Base-by-base conservation (phyloP, 2,113 vertebrate genomes). In the Petromus typicus region DNA sequence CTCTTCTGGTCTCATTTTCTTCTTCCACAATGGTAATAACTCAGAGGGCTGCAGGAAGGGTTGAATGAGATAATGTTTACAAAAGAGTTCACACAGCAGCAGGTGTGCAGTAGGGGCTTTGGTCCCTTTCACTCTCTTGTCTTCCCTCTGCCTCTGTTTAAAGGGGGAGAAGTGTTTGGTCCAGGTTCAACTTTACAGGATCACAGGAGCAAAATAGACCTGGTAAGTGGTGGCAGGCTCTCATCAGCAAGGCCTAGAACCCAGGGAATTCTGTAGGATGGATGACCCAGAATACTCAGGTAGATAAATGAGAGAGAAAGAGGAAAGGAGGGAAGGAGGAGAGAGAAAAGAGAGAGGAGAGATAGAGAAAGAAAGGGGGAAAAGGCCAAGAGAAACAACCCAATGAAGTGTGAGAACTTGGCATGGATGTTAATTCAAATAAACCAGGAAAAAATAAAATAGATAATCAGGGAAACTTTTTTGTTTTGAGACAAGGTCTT, bases 141-240 rank as follows among this genome's bases (percentile, higher is more conserved):
- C 34, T 11, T 78, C 63, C 3, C n/a, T 67, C 67, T 83, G 75
- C 69, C 76, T 94, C 80, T 80, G 81, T 75, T 76, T 96, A 80
- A 61, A 63, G 40, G 22, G 40, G 83, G 59, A n/a, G 59, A 76
- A 85, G 45, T 51, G 23, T 95, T 63, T 61, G 59, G 71, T 88
- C 67, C 61, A 56, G 86, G 40, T 40, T n/a, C 20, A 64, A 34
- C 71, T 34, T 83, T 59, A 23, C 45, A 69, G 73, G 34, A 87
- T 82, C 54, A 17, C 14, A 64, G 23, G 78, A 80, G 30, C 45
- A 63, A 63, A 37, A 88, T 22, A 56, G 61, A 40, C 40, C 34
- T 61, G 69, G 34, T 45, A 75, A 37, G 56, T 92, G 93, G 40
- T 80, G 59, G 32, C 9, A 30, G 75, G 81, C n/a, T 40, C 30